phyloP scores from a whole-genome alignment of 2,888 invertebrate species.

The Alcis repandata region DNA sequence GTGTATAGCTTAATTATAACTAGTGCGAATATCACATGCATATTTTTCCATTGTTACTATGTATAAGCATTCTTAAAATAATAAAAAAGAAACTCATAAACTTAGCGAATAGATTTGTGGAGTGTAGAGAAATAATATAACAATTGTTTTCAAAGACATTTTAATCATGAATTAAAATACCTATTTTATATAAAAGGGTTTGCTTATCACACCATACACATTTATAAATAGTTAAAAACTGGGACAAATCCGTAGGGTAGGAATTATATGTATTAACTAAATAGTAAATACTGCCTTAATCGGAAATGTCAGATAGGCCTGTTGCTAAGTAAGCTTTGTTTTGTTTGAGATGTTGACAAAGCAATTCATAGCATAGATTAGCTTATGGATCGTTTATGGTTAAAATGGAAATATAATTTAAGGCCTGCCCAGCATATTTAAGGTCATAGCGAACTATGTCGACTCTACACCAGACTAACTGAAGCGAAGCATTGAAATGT shows the following conservation, averaged over 20 bases:
- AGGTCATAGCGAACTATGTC: background rate
- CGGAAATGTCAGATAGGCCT: background rate
- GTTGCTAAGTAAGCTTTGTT: background rate
- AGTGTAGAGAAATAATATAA: slow-evolving; percentile 39
- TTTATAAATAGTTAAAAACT: slow-evolving; percentile 37
- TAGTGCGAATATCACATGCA: slow-evolving; percentile 70
- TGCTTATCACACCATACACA: slow-evolving; percentile 46
- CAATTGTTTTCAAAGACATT: slow-evolving; percentile 45
- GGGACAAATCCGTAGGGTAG: slow-evolving; percentile 4
- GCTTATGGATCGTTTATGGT: background rate
- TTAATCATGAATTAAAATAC: slow-evolving; percentile 47
- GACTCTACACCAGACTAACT: background rate
- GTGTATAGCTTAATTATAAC: slow-evolving; percentile 67
- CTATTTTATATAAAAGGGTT: slow-evolving; percentile 43
- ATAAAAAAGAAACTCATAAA: slow-evolving; percentile 45
- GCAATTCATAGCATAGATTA: background rate
- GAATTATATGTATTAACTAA: slow-evolving; percentile 15
- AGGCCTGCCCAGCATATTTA: slow-evolving; percentile 19
- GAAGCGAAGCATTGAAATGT: background rate
- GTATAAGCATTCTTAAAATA: slow-evolving; percentile 43
- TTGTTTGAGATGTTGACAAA: background rate
- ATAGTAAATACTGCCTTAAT: slow-evolving; percentile 12
- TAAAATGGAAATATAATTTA: slow-evolving; percentile 16
- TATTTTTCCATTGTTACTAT: slow-evolving; percentile 78
- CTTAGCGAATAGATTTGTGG: slow-evolving; percentile 26